Evolutionary conservation across 2,113 vertebrate species (phyloP), one percentile per base, ranked within the genome.

Genomic region (Phyllopteryx taeniolatus): DNA sequence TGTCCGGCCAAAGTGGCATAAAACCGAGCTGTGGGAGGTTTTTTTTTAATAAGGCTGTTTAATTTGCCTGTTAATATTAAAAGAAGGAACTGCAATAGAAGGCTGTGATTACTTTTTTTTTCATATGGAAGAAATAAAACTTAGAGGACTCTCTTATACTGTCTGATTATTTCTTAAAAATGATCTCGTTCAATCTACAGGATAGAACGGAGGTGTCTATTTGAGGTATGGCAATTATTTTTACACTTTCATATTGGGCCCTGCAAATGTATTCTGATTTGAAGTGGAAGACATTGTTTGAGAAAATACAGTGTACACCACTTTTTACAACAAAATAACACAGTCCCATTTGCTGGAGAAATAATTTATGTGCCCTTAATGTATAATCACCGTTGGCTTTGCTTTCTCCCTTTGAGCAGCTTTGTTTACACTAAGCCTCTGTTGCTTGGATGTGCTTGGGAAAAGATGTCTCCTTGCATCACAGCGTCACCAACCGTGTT

Each of bases 401-500:
- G 44, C 4, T 66, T 17, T 35, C 14, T 59, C 33, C 54, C 71
- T 44, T 33, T 20, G 19, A 73, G 57, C 12, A 31, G 53, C 80
- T 71, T 63, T 42, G 31, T 76, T 78, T 69, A 71, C 69, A 69
- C 77, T 65, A 68, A 77, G 39, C 51, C 60, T n/a, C 44, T 39
- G 44, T 74, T 44, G 75, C 59, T 0, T 43, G 77, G 62, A 69
- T 81, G 51, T 74, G 56, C 72, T 78, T 72, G 64, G 59, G 43
- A 79, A 64, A 13, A 72, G 59, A 78, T 49, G 68, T 83, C 74
- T 74, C 53, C 51, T 62, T 78, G 71, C 76, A 75, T 77, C 11
- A 33, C 69, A 61, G 42, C 66, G 51, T 76, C 78, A 67, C 83
- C 57, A 54, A 73, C 66, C 22, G 14, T 59, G 72, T 85, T 84